Conservation (phyloP, 2,113 vertebrate species). For the Actinemys pallida region DNA sequence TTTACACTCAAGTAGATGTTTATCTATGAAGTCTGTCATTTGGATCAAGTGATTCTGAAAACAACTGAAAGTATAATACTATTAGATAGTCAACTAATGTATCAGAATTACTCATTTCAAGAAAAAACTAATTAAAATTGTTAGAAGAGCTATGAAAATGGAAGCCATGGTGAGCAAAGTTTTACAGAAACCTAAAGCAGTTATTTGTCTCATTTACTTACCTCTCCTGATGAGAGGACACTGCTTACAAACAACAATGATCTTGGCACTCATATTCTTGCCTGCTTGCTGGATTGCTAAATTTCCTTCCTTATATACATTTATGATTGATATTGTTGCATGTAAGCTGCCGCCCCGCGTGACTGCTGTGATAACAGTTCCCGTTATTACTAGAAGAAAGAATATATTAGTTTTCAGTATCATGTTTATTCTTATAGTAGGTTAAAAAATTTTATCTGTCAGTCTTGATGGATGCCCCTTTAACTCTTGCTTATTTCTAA, state of each 20-base stretch:
- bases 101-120: no score
- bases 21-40: neutral
- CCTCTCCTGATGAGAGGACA: slow-evolving; percentile 95
- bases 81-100: neutral
- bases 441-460: no score
- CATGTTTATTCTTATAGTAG: no score
- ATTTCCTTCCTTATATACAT: slow-evolving; percentile 94
- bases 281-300: slow-evolving; percentile 96
- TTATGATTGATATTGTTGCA: slow-evolving; percentile 93
- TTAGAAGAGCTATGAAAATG: neutral
- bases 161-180: neutral
- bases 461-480: no score
- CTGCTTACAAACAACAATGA: slow-evolving; percentile 92
- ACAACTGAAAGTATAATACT: neutral
- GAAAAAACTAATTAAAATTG: neutral
- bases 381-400: slow-evolving; percentile 87
- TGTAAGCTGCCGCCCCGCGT: slow-evolving; percentile 87
- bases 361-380: slow-evolving; percentile 89
- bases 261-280: slow-evolving; percentile 95
- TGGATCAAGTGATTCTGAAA: neutral
- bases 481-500: no score
- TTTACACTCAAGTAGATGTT: neutral
- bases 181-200: neutral
- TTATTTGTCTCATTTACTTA: slow-evolving; percentile 71
- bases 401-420: neutral